These are phyloP conservation scores for Patagioenas fasciata DNA, from an alignment of 2,113 vertebrate species.

Conservation along the genomic window DNA sequence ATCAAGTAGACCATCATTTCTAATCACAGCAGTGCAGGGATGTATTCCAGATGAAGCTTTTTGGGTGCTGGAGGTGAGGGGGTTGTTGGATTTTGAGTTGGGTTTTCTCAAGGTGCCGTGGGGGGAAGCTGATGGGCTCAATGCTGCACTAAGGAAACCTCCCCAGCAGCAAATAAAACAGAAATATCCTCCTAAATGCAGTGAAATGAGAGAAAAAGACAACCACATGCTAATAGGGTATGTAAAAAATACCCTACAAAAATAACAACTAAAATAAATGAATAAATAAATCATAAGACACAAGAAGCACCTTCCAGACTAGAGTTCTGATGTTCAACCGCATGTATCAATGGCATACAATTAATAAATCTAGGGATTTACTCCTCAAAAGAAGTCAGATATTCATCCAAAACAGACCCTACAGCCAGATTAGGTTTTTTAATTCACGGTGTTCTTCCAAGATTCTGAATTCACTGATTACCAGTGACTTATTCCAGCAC, in stretches of 20 bases:
- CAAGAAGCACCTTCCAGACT: neutral
- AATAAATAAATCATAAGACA: neutral
- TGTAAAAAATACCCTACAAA: neutral
- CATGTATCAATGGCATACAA: neutral
- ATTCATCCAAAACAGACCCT: neutral
- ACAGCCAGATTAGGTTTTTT: neutral
- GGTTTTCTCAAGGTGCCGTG: neutral
- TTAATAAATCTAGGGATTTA: neutral
- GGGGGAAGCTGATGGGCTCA: neutral
- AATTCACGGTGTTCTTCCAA: neutral
- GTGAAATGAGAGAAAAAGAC: neutral
- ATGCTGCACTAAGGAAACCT: neutral
- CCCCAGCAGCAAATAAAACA: neutral
- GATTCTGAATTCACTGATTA: too few relatives aligned
- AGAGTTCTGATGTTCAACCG: neutral
- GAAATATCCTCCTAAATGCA: neutral
- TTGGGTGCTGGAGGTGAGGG: neutral
- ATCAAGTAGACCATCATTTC: neutral
- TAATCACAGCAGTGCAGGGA: neutral
- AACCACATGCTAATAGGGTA: neutral
- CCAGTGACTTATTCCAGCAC: neutral
- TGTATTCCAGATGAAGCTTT: neutral
- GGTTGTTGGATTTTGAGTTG: neutral
- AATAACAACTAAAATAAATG: neutral
- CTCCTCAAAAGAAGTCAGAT: neutral